These are phyloP conservation scores for Manis crassicaudata DNA, from an alignment of 2,797 vertebrate genomes.

Conservation along the genomic window DNA sequence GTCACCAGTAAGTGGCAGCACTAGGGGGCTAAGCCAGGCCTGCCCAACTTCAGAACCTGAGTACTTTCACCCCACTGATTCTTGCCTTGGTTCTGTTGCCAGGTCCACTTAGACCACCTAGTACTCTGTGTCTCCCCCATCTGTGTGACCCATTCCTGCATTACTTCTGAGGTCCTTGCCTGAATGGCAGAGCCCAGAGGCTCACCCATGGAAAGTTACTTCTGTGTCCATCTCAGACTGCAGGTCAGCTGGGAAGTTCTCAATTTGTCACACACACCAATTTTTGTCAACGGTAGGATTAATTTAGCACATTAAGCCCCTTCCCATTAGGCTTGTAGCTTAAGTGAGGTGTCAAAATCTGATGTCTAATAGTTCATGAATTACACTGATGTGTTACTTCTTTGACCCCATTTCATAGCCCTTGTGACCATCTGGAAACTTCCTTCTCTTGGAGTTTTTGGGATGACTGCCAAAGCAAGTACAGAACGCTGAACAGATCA, in stretches of 20 bases:
- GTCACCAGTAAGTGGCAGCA: neutral
- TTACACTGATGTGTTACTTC: constrained; percentile 30
- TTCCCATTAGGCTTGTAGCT: constrained; percentile 51
- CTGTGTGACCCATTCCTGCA: neutral
- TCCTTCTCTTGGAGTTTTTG: constrained; percentile 70
- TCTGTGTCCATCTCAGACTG: neutral
- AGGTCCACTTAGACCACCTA: neutral
- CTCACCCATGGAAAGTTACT: neutral
- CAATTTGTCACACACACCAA: neutral
- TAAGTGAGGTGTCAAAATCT: constrained; percentile 57
- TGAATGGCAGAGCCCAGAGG: neutral
- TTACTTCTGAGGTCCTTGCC: neutral
- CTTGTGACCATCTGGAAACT: constrained; percentile 72
- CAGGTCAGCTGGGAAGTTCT: constrained; percentile 31
- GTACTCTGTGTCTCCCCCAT: neutral
- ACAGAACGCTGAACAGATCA: constrained; percentile 74
- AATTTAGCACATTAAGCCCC: constrained; percentile 69
- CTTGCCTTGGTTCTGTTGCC: neutral
- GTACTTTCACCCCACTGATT: neutral
- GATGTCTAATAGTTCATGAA: constrained; percentile 67
- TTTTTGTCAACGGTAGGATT: constrained; percentile 62
- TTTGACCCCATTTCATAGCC: constrained; percentile 61
- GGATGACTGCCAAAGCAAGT: constrained; percentile 74
- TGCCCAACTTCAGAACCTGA: neutral
- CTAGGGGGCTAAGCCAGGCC: neutral